Percentiles rank a stretch among this genome's conserved stretches.
Evolutionary conservation across 2,888 invertebrate genomes (phyloP).

Genomic region (Sarcophaga subvicina): DNA sequence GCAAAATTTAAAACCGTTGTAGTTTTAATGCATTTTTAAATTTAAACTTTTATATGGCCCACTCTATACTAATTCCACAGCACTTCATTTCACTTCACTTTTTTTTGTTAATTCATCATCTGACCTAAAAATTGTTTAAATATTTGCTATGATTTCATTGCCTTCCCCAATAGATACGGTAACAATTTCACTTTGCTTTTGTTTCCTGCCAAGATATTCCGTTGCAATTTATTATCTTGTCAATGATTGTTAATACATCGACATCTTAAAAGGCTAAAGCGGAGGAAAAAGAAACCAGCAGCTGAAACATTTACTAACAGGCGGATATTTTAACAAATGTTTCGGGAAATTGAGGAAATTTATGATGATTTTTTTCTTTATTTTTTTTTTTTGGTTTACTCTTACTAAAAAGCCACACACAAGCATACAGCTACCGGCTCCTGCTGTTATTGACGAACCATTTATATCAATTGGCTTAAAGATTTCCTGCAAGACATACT

Average conservation of each 20-base stretch:
- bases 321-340: constrained; percentile 60
- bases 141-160: not conserved
- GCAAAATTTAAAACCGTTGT: too few relatives aligned
- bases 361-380: constrained; percentile 50
- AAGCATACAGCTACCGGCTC: constrained; percentile 42
- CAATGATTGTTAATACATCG: constrained; percentile 45
- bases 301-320: constrained; percentile 35
- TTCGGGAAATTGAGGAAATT: constrained; percentile 65
- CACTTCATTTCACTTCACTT: too few relatives aligned
- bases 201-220: constrained; percentile 48
- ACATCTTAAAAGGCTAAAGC: constrained; percentile 7
- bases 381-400: not conserved
- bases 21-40: too few relatives aligned
- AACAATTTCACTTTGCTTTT: not conserved
- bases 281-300: not conserved
- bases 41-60: too few relatives aligned
- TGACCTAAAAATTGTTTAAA: not conserved
- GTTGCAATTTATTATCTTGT: constrained; percentile 51
- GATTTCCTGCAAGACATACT: constrained; percentile 50
- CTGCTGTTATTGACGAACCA: constrained; percentile 66
- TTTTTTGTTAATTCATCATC: not conserved
- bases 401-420: not conserved
- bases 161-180: not conserved
- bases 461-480: constrained; percentile 67
- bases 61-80: not conserved